Base-by-base conservation (phyloP, 1,140 invertebrate genomes). In the Schlechtendalia chinensis region DNA sequence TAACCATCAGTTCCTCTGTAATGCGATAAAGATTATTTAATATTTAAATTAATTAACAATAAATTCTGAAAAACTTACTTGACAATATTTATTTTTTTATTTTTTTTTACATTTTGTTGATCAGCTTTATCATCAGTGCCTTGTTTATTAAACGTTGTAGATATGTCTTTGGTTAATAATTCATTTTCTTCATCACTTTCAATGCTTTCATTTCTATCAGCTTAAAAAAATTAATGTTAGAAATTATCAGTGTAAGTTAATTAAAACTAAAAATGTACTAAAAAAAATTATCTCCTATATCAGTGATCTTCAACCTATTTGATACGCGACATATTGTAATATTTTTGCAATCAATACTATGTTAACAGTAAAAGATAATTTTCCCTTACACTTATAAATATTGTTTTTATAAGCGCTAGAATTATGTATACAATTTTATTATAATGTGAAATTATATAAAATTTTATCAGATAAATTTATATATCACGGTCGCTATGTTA, bases 1-100 rank as follows among this genome's bases (percentile, higher is more conserved):
- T 79, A 79, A 63, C 75, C 75, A 79, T 79, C 75, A 47, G 75
- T 50, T 24, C 75, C 75, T 61, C 75, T 79, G 11, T 29, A 63
- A 59, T 58, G 24, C 16, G 50, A 27, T 10, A 63, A 19, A 11
- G 11, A 11, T 19, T 11, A 75, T 75, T 45, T 0, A 19, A 17
- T 12, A 50, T 71, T 27, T 5, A 19, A 50, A 17, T 27, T 27
- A 32, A 14, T 29, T 16, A 29, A 12, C 12, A 27, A 79, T 50
- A 19, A 27, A 24, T 39, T 17, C 0, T 45, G 58, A 75, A 58
- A 24, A 75, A 39, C 39, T 47, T 79, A 79, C 75, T 79, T 79
- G 1, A 79, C 75, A 79, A 79, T 79, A 5, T 79, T 79, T 5
- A 50, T 22, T 63, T 79, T 79, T 79, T 79, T 19, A 27, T 63